These are phyloP conservation scores for Tipula confusa DNA, from an alignment of 2,888 invertebrate species.

Conservation along the genomic window DNA sequence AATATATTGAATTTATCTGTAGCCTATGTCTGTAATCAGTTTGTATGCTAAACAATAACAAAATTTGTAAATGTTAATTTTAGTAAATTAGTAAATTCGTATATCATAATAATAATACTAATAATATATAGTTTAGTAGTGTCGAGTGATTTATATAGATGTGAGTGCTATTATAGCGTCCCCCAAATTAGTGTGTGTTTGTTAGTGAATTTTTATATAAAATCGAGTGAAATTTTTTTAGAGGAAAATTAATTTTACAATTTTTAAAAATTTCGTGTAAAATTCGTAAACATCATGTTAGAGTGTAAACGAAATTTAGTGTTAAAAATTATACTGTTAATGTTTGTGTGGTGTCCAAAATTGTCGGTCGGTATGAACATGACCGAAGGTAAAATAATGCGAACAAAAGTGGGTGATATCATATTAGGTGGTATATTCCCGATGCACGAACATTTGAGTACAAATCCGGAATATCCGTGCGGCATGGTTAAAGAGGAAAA, in stretches of 20 bases:
- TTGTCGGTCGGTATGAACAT: neutral
- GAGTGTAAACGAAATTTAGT: slow-evolving; percentile 12
- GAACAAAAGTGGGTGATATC: slow-evolving; percentile 56
- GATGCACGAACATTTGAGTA: slow-evolving; percentile 58
- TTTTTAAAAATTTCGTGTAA: neutral
- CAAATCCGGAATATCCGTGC: slow-evolving; percentile 49
- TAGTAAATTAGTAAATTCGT: neutral
- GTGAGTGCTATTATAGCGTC: neutral
- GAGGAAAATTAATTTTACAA: neutral
- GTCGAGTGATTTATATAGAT: neutral
- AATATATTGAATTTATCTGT: neutral
- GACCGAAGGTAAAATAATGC: slow-evolving; percentile 39
- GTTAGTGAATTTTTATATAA: neutral
- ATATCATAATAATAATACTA: no score
- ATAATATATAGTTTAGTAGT: neutral
- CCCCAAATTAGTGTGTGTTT: no score
- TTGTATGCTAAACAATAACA: neutral
- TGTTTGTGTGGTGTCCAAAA: neutral
- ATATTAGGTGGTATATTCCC: slow-evolving; percentile 66
- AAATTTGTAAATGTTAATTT: neutral
- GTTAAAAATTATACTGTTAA: neutral
- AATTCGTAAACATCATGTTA: neutral
- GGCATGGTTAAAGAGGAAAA: slow-evolving; percentile 62
- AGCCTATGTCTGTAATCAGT: neutral
- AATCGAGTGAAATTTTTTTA: neutral